Evolutionary conservation across 2,888 invertebrate species (phyloP).

Genomic region (Tetragnatha montana): DNA sequence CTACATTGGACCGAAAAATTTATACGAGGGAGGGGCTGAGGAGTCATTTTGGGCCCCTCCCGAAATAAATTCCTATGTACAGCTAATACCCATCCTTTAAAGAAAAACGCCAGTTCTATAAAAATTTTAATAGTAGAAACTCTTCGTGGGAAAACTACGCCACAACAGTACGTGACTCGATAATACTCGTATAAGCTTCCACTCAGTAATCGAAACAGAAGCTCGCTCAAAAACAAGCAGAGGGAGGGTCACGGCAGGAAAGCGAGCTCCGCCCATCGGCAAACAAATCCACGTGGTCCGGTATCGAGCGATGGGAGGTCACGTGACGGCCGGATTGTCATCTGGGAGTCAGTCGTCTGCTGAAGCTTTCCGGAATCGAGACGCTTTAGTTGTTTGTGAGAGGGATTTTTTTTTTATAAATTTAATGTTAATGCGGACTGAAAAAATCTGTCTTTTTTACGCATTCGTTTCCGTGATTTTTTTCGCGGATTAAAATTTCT

Average conservation of each 20-base stretch:
- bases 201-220: constrained; percentile 20
- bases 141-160: too few relatives aligned
- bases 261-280: constrained; percentile 19
- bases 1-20: too few relatives aligned
- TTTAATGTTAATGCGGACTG: not conserved
- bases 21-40: too few relatives aligned
- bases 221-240: not conserved
- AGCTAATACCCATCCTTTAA: too few relatives aligned
- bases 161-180: not conserved
- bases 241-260: constrained; percentile 20
- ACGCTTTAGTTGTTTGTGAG: too few relatives aligned
- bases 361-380: not conserved
- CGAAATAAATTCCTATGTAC: too few relatives aligned
- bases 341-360: not conserved
- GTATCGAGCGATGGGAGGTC: constrained; percentile 53
- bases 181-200: not conserved
- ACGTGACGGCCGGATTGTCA: not conserved
- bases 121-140: too few relatives aligned
- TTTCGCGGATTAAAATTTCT: too few relatives aligned
- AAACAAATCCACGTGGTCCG: constrained; percentile 59
- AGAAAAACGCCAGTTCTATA: too few relatives aligned
- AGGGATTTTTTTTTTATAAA: too few relatives aligned
- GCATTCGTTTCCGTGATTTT: too few relatives aligned
- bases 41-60: too few relatives aligned
- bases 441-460: not conserved